Percentiles rank a stretch among this genome's conserved stretches.
These are phyloP conservation scores for Emydoidea blandingii DNA, from an alignment of 2,797 vertebrate genomes.

Conservation along the genomic window DNA sequence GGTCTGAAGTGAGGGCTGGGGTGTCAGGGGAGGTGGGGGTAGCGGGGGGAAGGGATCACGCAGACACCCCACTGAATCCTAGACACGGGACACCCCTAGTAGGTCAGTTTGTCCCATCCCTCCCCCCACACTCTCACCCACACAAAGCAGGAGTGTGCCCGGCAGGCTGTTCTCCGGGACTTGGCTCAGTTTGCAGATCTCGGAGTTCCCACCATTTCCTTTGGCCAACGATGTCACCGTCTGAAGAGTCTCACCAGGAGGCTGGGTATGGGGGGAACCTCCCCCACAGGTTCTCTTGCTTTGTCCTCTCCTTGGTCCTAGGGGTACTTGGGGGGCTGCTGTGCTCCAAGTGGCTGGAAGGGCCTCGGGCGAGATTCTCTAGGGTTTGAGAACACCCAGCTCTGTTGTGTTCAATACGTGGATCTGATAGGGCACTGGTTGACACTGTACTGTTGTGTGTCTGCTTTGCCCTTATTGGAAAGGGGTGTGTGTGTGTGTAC, in stretches of 20 bases:
- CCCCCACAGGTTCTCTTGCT: background rate
- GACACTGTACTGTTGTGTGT: too few relatives aligned
- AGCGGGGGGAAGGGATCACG: background rate
- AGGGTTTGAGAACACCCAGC: background rate
- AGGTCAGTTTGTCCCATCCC: background rate
- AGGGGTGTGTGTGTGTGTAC: too few relatives aligned
- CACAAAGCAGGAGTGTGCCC: background rate
- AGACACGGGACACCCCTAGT: too few relatives aligned
- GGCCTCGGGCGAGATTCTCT: too few relatives aligned
- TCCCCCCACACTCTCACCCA: background rate
- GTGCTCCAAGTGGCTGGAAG: background rate
- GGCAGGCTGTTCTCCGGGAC: background rate
- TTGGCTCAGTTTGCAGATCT: background rate
- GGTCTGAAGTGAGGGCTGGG: background rate
- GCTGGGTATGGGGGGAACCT: background rate
- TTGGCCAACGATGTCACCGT: background rate
- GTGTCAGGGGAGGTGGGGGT: too few relatives aligned
- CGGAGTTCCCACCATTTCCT: background rate
- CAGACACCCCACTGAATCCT: background rate
- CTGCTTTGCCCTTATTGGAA: too few relatives aligned
- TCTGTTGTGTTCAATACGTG: background rate
- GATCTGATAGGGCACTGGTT: too few relatives aligned
- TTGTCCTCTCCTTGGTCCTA: background rate
- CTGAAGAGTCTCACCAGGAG: background rate
- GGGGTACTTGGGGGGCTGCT: background rate